Evolutionary conservation across 1,140 invertebrate species (phyloP).

Genomic region (Paracyclopina nana): DNA sequence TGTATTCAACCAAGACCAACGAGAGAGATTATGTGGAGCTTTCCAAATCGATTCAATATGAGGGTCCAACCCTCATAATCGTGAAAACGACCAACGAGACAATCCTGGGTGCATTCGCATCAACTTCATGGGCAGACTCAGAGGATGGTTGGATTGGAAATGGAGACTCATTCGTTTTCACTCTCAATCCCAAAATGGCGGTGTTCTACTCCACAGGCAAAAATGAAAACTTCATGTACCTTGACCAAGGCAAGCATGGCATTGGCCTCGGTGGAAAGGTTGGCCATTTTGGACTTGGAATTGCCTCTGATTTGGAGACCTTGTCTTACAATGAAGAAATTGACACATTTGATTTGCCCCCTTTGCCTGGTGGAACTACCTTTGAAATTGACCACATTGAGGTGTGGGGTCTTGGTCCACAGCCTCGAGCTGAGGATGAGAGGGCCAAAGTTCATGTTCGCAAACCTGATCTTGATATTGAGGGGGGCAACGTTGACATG

Average conservation of each 20-base stretch:
- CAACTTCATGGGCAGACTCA: constrained; percentile 14
- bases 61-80: constrained; percentile 13
- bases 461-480: not conserved
- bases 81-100: not conserved
- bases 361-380: not conserved
- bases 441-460: not conserved
- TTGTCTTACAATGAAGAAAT: not conserved
- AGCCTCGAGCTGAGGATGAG: not conserved
- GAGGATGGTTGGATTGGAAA: constrained; percentile 15
- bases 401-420: constrained; percentile 13
- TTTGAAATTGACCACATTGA: constrained; percentile 9
- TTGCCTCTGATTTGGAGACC: not conserved
- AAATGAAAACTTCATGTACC: constrained; percentile 1
- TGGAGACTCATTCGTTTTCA: constrained; percentile 13
- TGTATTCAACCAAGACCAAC: constrained; percentile 11
- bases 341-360: constrained; percentile 12
- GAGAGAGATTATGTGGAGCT: not conserved
- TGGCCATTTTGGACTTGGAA: constrained; percentile 1
- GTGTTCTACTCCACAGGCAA: constrained; percentile 16
- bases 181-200: constrained; percentile 15
- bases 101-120: constrained; percentile 12
- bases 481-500: constrained; percentile 1
- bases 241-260: not conserved
- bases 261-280: not conserved
- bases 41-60: not conserved